These are phyloP conservation scores for Ceyx melanurus DNA, from an alignment of 2,113 vertebrate species.

Conservation along the genomic window DNA sequence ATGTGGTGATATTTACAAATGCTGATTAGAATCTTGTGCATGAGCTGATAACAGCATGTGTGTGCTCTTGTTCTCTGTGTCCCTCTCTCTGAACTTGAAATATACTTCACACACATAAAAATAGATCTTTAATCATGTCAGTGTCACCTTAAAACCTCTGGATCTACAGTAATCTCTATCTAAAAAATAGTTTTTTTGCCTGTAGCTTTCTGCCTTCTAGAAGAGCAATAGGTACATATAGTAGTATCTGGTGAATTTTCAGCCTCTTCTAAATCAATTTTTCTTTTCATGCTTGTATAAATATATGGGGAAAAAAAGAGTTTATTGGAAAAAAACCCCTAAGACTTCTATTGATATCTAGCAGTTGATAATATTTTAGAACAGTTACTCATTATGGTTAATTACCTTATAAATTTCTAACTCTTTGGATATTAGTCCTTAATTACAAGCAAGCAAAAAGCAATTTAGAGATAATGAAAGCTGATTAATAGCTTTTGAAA, in stretches of 20 bases:
- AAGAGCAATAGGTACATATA: neutral
- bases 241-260: neutral
- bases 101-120: neutral
- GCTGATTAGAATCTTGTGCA: neutral
- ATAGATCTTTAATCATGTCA: neutral
- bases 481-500: constrained; percentile 47
- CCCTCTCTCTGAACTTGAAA: neutral
- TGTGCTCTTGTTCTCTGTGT: neutral
- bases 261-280: neutral
- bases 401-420: constrained; percentile 47
- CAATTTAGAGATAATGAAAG: constrained; percentile 30
- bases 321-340: neutral
- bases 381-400: neutral
- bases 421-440: constrained; percentile 40
- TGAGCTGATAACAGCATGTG: neutral
- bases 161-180: neutral
- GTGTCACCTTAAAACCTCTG: neutral
- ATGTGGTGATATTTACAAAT: neutral
- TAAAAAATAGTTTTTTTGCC: neutral
- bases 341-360: neutral
- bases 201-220: neutral
- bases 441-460: constrained; percentile 49
- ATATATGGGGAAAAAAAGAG: neutral
- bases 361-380: neutral
- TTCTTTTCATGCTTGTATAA: neutral